Percentiles rank a stretch among this genome's conserved stretches.
Evolutionary conservation across 2,797 vertebrate species (phyloP).

Genomic region (Benthosema pterotum): DNA sequence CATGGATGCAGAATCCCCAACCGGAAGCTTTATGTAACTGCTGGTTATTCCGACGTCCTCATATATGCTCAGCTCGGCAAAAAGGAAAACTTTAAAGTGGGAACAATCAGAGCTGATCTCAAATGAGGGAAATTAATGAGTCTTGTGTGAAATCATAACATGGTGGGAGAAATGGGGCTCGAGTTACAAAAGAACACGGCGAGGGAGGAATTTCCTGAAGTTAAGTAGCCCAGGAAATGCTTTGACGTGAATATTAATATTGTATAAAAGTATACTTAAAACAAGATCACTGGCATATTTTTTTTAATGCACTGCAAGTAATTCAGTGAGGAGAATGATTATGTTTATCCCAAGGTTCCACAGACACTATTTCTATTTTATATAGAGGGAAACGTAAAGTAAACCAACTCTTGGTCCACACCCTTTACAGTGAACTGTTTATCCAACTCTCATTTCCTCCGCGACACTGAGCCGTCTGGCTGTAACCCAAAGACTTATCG

Average conservation of each 20-base stretch:
- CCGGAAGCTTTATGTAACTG: too few species aligned
- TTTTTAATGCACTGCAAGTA: too few species aligned
- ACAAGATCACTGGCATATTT: background rate
- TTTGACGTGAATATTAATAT: too few species aligned
- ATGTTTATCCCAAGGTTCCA: background rate
- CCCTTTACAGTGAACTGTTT: slow-evolving; percentile 5
- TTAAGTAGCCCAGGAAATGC: too few species aligned
- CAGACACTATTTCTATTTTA: slow-evolving; percentile 1
- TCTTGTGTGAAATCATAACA: too few species aligned
- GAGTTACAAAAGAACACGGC: too few species aligned
- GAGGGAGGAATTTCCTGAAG: too few species aligned
- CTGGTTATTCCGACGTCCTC: background rate
- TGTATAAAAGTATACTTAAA: too few species aligned
- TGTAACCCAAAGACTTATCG: slow-evolving; percentile 25
- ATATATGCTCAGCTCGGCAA: background rate
- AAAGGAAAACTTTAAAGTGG: background rate
- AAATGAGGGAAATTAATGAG: too few species aligned
- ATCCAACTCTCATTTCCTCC: slow-evolving; percentile 13
- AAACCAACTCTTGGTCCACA: slow-evolving; percentile 23
- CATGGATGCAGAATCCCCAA: too few species aligned
- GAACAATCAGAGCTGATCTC: background rate
- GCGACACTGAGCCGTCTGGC: slow-evolving; percentile 21
- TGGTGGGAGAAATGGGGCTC: too few species aligned
- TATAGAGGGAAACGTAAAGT: background rate
- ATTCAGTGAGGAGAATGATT: background rate